Evolutionary conservation across 2,797 vertebrate genomes (phyloP).

Genomic region (Anabas testudineus): DNA sequence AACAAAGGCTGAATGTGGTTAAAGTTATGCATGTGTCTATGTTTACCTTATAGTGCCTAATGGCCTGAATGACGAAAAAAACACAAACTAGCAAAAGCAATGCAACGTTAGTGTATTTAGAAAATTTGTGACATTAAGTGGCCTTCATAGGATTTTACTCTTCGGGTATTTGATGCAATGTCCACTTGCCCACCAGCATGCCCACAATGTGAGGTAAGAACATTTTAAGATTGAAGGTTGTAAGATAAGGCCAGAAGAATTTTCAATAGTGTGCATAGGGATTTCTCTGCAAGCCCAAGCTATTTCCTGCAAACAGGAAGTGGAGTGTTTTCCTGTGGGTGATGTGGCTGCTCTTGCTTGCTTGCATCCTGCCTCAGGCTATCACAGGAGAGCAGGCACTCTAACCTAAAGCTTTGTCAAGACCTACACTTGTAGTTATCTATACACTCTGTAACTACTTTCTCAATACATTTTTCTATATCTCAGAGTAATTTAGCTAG

Average conservation of each 20-base stretch:
- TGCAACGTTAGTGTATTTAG: slow-evolving; percentile 12
- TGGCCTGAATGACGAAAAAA: not conserved
- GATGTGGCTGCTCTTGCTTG: slow-evolving; percentile 71
- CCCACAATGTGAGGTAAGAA: not conserved
- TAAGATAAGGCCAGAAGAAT: slow-evolving; percentile 41
- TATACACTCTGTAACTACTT: slow-evolving; percentile 14
- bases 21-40: not conserved
- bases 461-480: slow-evolving; percentile 13
- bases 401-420: slow-evolving; percentile 68
- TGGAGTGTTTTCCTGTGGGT: slow-evolving; percentile 82
- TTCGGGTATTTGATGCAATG: not conserved
- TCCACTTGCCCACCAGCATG: not conserved
- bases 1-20: not conserved
- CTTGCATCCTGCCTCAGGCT: slow-evolving; percentile 80
- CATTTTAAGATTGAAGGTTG: slow-evolving; percentile 3
- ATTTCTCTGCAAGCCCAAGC: slow-evolving; percentile 68
- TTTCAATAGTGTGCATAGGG: slow-evolving; percentile 56
- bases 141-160: not conserved
- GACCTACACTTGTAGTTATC: slow-evolving; percentile 48
- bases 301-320: slow-evolving; percentile 85
- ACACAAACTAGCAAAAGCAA: not conserved
- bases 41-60: slow-evolving; percentile 1
- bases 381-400: slow-evolving; percentile 75
- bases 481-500: slow-evolving; percentile 17
- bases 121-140: slow-evolving; percentile 4